Conservation (phyloP, 2,888 invertebrate genomes). For the Auanema sp. region DNA sequence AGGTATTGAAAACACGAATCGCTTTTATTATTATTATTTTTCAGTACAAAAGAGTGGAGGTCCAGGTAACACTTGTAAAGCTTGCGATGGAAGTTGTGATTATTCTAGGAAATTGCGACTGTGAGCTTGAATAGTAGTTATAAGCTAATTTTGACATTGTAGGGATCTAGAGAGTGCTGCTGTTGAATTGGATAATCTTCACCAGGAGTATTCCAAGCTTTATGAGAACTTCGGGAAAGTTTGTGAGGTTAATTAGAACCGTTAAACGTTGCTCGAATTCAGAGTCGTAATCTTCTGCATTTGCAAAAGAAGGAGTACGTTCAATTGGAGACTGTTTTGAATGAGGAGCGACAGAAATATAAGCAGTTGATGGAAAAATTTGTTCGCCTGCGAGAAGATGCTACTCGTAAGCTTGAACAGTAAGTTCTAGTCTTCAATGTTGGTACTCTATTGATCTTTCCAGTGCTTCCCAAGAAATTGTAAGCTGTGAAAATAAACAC, state of each 20-base stretch:
- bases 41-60: no score
- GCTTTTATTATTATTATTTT: no score
- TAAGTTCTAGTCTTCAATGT: background rate
- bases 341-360: constrained; percentile 4
- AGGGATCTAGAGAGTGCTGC: no score
- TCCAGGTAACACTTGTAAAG: no score
- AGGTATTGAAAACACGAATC: no score
- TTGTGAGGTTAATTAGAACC: no score
- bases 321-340: constrained; percentile 2
- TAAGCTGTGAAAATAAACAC: constrained; percentile 11
- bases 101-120: no score
- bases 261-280: background rate
- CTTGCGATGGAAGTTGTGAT: no score
- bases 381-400: constrained; percentile 9
- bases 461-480: constrained; percentile 15
- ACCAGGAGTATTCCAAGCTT: constrained; percentile 5
- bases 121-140: no score
- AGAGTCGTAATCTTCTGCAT: constrained; percentile 5
- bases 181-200: background rate
- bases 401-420: constrained; percentile 8
- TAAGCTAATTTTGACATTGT: no score
- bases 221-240: constrained; percentile 13
- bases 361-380: constrained; percentile 9
- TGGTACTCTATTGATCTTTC: background rate
- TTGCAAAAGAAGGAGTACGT: constrained; percentile 16